A percentile compares a stretch with the other conserved stretches of the same genome.
phyloP scores from a whole-genome alignment of 2,888 invertebrate species.

The Ecliptopera silaceata region DNA sequence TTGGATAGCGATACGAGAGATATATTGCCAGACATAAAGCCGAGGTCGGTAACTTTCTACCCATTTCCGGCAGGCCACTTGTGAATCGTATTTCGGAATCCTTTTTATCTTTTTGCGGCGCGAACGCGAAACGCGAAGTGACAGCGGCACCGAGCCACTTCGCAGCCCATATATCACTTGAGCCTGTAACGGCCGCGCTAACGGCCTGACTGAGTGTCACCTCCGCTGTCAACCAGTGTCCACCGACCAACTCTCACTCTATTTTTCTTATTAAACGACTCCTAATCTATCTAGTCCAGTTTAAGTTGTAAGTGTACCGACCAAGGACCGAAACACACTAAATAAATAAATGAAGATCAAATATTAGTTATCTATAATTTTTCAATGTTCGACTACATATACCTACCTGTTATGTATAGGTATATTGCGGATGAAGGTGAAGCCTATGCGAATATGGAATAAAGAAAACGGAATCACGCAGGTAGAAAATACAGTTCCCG shows the following conservation, averaged over 20 bases:
- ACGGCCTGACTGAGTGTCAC: slow-evolving; percentile 73
- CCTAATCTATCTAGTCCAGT: slow-evolving; percentile 47
- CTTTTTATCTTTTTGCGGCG: slow-evolving; percentile 80
- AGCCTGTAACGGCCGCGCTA: slow-evolving; percentile 73
- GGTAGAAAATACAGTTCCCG: slow-evolving; percentile 19
- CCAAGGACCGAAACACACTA: slow-evolving; percentile 19
- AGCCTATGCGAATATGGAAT: neutral
- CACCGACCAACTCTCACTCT: slow-evolving; percentile 46
- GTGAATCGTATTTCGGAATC: slow-evolving; percentile 80
- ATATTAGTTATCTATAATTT: neutral
- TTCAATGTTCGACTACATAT: neutral
- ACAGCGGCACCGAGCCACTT: slow-evolving; percentile 79
- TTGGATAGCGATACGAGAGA: slow-evolving; percentile 79
- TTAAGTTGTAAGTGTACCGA: slow-evolving; percentile 28
- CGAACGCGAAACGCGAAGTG: slow-evolving; percentile 72
- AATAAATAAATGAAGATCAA: slow-evolving; percentile 10
- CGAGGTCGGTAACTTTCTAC: slow-evolving; percentile 76
- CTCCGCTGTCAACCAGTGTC: slow-evolving; percentile 63
- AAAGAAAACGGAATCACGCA: slow-evolving; percentile 22
- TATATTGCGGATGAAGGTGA: no score
- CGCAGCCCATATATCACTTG: slow-evolving; percentile 80
- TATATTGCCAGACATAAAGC: slow-evolving; percentile 79
- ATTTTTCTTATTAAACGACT: slow-evolving; percentile 55
- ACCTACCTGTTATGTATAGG: neutral
- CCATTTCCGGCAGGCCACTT: slow-evolving; percentile 80